Evolutionary conservation across 1,140 invertebrate genomes (phyloP), one percentile per base, ranked within the genome.

Genomic region (Physella acuta): DNA sequence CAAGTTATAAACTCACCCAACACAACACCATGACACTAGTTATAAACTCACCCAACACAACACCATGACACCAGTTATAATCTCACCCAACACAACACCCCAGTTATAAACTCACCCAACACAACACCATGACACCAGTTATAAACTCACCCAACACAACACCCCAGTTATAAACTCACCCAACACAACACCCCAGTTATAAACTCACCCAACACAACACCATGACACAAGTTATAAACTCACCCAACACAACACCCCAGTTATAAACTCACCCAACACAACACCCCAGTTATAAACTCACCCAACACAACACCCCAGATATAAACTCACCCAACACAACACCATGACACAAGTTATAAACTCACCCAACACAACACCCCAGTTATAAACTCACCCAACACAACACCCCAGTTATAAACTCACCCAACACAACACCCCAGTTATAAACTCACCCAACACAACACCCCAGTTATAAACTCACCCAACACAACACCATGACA

Each of bases 201-300:
- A 60, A 3, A 60, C 31, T 31, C 24, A 60, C 58, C 58, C 24
- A 60, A 24, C 14, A 60, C 33, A 34, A 60, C 58, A 17, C 58
- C 58, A 67, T 52, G 79, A 68, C 62, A 79, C 85, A 37, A 37
- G 69, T 28, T 71, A 44, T 52, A 62, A 52, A 66, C 74, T 63
- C 30, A 31, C 1, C 84, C 75, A 33, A 70, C 58, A 17, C 63
- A 61, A 44, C 17, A 65, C 51, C 85, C 81, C 85, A 44, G 88
- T 80, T 17, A 94, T 76, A 16, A 94, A 84, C 16, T 97, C 83
- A 87, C 97, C 92, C 84, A 97, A 94, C 0, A 97, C 94, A 5
- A 91, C 86, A n/a, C n/a, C n/a, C n/a, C n/a, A n/a, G n/a, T n/a
- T n/a, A n/a, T n/a, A 60, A 3, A 60, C 31, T 31, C 24, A 60